Evolutionary conservation across 2,113 vertebrate species (phyloP), one percentile per base, ranked within the genome.

Genomic region (Rhinoderma darwinii): DNA sequence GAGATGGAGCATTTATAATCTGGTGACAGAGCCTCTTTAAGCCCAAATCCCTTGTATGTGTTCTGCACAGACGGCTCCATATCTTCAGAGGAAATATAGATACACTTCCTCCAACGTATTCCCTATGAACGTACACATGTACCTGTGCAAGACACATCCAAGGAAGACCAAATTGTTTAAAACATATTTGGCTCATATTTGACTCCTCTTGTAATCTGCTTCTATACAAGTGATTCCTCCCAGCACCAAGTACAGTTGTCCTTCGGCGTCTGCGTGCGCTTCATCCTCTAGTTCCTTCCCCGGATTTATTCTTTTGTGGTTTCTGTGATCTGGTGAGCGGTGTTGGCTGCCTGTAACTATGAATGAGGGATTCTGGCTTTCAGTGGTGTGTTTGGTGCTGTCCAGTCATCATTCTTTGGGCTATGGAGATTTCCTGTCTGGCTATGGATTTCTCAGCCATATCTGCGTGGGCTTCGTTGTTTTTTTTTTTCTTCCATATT

Each of bases 371-470:
- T 80, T 37, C 54, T 59, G 47, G 43, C 25, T 59, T 22, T 50
- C 30, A 32, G 50, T 56, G 72, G 83, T 75, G 44, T 35, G 70
- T 44, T 72, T 41, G 44, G 59, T 17, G 14, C n/a, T 47, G 47
- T 56, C 37, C 83, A 61, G 35, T n/a, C 47, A 59, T 84, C 37
- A 73, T 35, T 83, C 22, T 72, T 70, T 41, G 50, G 35, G 32
- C 32, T 74, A 51, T n/a, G 37, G 83, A 84, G 37, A 56, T 84
- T 59, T 84, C 66, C 50, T 74, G 32, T 59, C 82, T 84, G 20
- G 68, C 25, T 22, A 8, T 15, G 9, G 20, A 22, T 82, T 82
- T 63, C 39, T 44, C 59, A 47, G 80, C 8, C 8, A 44, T 44
- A 43, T 66, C 59, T 66, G 37, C 51, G 50, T 82, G 80, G 56